phyloP scores from a whole-genome alignment of 23 tunicate genomes.

The Ciona savignyi region DNA sequence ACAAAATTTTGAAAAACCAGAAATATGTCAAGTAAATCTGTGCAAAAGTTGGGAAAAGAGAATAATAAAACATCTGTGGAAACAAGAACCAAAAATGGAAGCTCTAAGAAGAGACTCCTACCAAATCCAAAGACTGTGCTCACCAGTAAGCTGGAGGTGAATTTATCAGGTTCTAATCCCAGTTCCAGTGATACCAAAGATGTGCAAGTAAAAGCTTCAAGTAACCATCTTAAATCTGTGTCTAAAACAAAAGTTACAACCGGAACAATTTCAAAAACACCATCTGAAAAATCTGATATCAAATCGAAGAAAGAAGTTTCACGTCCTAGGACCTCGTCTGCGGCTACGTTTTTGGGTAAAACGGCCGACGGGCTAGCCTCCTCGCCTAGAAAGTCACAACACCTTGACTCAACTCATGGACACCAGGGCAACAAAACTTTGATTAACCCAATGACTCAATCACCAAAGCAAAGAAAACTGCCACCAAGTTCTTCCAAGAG shows the following conservation, averaged over 20 bases:
- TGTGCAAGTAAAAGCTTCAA: not conserved
- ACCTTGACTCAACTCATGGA: not conserved
- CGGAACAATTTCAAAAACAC: not conserved
- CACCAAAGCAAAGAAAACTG: not conserved
- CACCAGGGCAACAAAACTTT: not conserved
- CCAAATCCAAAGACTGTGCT: not conserved
- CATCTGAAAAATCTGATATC: not conserved
- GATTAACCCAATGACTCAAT: not conserved
- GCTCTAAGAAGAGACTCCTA: not conserved
- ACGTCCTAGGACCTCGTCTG: conserved; percentile 29
- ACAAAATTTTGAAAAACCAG: no score
- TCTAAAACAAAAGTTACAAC: not conserved
- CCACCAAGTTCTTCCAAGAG: not conserved
- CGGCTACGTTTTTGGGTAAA: conserved; percentile 40
- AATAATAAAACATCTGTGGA: not conserved
- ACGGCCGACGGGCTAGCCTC: conserved; percentile 50
- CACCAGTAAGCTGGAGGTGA: not conserved
- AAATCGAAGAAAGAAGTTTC: not conserved
- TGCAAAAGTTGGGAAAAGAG: not conserved
- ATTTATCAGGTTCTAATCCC: no score
- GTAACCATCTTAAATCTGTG: not conserved
- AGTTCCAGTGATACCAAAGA: not conserved
- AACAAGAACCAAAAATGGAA: not conserved
- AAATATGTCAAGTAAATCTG: no score
- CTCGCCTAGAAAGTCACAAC: conserved; percentile 20